Base-by-base conservation (phyloP, 1,140 invertebrate genomes). In the Meloidogyne floridensis region DNA sequence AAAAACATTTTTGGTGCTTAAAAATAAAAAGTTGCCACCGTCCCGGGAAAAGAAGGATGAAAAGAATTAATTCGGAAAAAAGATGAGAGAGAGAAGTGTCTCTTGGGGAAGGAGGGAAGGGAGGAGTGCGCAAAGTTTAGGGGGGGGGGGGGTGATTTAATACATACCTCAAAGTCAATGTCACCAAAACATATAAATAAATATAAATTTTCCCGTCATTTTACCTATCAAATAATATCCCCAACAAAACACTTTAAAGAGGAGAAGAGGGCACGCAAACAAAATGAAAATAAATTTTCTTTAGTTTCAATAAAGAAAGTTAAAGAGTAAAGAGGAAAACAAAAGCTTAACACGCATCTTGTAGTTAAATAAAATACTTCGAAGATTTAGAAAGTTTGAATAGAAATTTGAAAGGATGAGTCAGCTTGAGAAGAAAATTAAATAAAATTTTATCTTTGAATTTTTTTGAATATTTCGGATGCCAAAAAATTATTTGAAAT, bases 381-480 rank as follows among this genome's bases (percentile, higher is more conserved):
- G 4, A 73, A 73, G 72, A 75, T 47, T 53, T n/a, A 32, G 56
- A 8, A 32, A 54, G 73, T 53, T 75, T 75, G 73, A 47, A 47
- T 47, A 47, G 47, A 47, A 32, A 8, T 47, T 47, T 47, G 0
- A 54, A 18, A 54, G 73, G 20, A 47, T 47, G 47, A 47, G 47
- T 47, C 47, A 47, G 47, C 47, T 47, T 47, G 32, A 5, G 47
- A 5, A 47, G 47, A 47, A 8, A 47, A 75, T 71, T 71, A 6
- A 71, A 43, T 65, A 4, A 65, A 18, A 77, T 59, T 32, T 32
- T 32, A 32, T 32, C 32, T 1, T 32, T 32, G 32, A 32, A 32
- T 32, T 32, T 32, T 32, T 32, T 32, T 32, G 0, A 32, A 32
- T 32, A 1, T 32, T 32, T 32, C 32, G 32, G 32, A 32, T 32